Percentiles rank a stretch among this genome's conserved stretches.
Conservation (phyloP, 2,888 invertebrate species). For the Aethes cnicana region DNA sequence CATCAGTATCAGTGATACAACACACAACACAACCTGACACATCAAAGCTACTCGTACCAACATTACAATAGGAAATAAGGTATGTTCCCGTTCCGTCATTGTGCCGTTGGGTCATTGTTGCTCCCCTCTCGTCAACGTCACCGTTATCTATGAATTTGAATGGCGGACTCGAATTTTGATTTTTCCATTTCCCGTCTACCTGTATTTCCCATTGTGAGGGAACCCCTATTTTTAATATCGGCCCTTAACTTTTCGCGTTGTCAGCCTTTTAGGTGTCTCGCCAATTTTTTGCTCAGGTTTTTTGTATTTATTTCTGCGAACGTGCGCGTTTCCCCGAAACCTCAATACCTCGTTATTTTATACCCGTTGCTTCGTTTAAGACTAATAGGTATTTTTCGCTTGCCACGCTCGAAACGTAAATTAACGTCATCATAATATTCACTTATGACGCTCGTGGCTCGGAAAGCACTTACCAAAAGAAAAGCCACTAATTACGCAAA, state of each 20-base stretch:
- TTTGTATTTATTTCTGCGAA: conserved; percentile 1
- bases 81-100: conserved; percentile 35
- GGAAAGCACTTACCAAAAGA: conserved; percentile 30
- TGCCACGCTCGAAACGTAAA: neutral
- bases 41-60: conserved; percentile 27
- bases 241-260: conserved; percentile 48
- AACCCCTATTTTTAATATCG: conserved; percentile 64
- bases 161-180: conserved; percentile 63
- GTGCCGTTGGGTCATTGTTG: conserved; percentile 44
- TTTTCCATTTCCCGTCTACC: conserved; percentile 70
- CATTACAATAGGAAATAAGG: conserved; percentile 21
- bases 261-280: conserved; percentile 41
- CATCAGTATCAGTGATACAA: conserved; percentile 2
- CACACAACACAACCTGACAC: conserved; percentile 18
- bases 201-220: conserved; percentile 54
- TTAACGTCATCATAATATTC: conserved; percentile 4
- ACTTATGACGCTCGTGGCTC: conserved; percentile 34
- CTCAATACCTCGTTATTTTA: neutral
- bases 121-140: conserved; percentile 38
- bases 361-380: neutral
- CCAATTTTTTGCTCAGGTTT: conserved; percentile 17
- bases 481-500: conserved; percentile 73
- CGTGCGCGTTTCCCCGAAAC: neutral
- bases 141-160: conserved; percentile 58
- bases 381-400: neutral